Conservation (phyloP, 2,888 invertebrate species). For the Caenorhabditis becei region DNA sequence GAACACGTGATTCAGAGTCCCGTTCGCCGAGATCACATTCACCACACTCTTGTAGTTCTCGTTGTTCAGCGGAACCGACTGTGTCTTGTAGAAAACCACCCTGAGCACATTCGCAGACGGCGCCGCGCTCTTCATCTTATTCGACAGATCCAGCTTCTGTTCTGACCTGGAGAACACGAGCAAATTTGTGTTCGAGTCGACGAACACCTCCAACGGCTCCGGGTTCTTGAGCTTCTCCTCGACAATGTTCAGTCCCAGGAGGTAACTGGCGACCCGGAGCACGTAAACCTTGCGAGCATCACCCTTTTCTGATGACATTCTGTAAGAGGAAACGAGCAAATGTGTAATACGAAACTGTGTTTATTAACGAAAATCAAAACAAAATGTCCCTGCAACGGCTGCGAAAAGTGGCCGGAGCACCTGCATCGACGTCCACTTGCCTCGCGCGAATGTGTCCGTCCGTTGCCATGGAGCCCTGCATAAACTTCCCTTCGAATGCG, state of each 20-base stretch:
- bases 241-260: constrained; percentile 66
- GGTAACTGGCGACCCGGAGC: constrained; percentile 66
- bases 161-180: constrained; percentile 75
- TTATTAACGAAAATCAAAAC: constrained; percentile 5
- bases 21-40: constrained; percentile 85
- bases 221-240: constrained; percentile 77
- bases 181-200: constrained; percentile 73
- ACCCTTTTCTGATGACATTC: constrained; percentile 49
- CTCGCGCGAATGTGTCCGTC: not conserved
- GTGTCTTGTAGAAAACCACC: constrained; percentile 86
- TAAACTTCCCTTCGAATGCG: constrained; percentile 17
- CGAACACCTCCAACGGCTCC: constrained; percentile 74
- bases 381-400: constrained; percentile 1
- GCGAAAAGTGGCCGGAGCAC: not conserved
- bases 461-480: constrained; percentile 34
- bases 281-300: constrained; percentile 62
- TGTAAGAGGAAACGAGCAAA: not conserved
- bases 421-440: not conserved
- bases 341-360: not conserved
- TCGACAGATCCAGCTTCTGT: constrained; percentile 78
- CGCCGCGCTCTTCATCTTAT: constrained; percentile 64
- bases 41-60: constrained; percentile 85
- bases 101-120: constrained; percentile 58
- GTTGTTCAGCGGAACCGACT: constrained; percentile 85
- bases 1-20: constrained; percentile 85